These are phyloP conservation scores for Sthenelais limicola DNA, from an alignment of 2,888 invertebrate genomes.

Conservation along the genomic window DNA sequence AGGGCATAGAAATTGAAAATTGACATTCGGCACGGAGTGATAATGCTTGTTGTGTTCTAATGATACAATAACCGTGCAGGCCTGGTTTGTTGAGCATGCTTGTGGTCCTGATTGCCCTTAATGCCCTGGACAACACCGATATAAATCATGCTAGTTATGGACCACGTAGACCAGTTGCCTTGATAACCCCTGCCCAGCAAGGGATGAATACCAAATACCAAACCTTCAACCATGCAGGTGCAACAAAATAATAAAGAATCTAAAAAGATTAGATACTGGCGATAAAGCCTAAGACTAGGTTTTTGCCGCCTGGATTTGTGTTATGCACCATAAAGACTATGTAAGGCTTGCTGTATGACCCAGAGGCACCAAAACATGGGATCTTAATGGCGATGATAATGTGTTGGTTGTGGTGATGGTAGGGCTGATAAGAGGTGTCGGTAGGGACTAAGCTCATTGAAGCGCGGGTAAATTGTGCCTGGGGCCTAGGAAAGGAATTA, in stretches of 20 bases:
- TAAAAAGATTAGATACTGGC: too few relatives aligned
- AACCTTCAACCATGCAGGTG: not conserved
- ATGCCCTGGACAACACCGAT: not conserved
- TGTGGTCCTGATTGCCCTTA: not conserved
- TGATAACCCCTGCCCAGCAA: not conserved
- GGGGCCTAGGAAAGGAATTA: too few relatives aligned
- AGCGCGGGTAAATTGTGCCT: too few relatives aligned
- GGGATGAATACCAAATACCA: not conserved
- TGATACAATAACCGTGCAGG: slow-evolving; percentile 21
- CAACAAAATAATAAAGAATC: not conserved
- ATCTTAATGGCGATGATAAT: too few relatives aligned
- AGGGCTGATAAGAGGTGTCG: too few relatives aligned
- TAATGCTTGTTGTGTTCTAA: slow-evolving; percentile 1
- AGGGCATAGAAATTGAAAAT: slow-evolving; percentile 26
- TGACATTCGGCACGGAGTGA: slow-evolving; percentile 19
- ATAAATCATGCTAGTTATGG: not conserved
- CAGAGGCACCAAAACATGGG: too few relatives aligned
- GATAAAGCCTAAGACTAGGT: not conserved
- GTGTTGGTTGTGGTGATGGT: too few relatives aligned
- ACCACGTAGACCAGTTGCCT: not conserved
- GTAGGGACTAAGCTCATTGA: too few relatives aligned
- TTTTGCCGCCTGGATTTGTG: too few relatives aligned
- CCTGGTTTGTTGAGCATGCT: not conserved
- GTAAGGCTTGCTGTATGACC: too few relatives aligned
- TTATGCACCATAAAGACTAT: too few relatives aligned